Base-by-base conservation (phyloP, 2,113 vertebrate species). In the Clarias batrachus region DNA sequence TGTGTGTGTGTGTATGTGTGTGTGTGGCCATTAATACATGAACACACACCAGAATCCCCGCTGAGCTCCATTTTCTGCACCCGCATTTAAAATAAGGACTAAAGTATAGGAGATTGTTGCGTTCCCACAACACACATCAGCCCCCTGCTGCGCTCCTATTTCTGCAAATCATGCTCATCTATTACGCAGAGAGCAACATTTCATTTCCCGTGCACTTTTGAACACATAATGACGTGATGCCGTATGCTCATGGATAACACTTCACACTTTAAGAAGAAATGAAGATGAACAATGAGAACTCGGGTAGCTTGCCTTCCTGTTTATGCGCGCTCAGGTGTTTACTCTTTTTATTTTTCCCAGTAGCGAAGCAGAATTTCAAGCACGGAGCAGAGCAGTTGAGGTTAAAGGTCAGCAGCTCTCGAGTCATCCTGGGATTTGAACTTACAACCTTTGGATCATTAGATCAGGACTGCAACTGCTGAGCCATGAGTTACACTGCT, bases 121-220 rank as follows among this genome's bases (percentile, higher is more conserved):
- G 57, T 79, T 84, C 71, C 21, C 41, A 80, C 59, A 77, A 60
- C 86, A 84, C 52, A 81, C 66, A 33, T 84, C 82, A 74, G 82
- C 68, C 23, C 33, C 82, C 82, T 6, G 68, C 68, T 60, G 68
- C 9, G 23, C 54, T 25, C 56, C 82, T 33, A n/a, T 57, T 60
- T 54, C 54, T 59, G 54, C 14, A 73, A 60, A 73, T 74, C 68
- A 48, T 37, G 30, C 37, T 74, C 30, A 41, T 71, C 82, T 60
- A 59, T 62, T 48, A 74, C 56, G 21, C 17, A 27, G 12, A n/a
- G n/a, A 82, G 33, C 2, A 0, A 33, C 6, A 30, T 30, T 30
- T 84, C 25, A 83, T 74, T 41, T 84, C 37, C 27, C 1, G 5
- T 41, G 52, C 56, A 59, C 19, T 71, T 83, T 33, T 21, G 4